Evolutionary conservation across 2,113 vertebrate species (phyloP), one percentile per base, ranked within the genome.

Genomic region (Bombycilla garrulus): DNA sequence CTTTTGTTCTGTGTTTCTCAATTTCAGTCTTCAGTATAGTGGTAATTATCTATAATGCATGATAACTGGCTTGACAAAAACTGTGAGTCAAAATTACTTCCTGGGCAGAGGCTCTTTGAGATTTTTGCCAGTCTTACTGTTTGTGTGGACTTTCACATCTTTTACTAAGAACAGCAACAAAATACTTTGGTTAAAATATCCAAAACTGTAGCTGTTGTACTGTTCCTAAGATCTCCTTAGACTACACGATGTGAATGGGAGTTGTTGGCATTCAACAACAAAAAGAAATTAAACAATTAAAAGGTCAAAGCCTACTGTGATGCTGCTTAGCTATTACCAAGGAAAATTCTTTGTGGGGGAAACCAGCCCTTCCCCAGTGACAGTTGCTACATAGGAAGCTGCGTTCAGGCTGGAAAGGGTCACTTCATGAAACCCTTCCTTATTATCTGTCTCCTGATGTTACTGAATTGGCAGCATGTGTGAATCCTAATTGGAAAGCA

Each of bases 301-400:
- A 72, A 64, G 36, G 47, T 69, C 60, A 76, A 54, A 82, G 28
- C 76, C 25, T 47, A 28, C 20, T 67, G 35, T 48, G 82, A 54
- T 15, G 9, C 70, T 89, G 16, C 31, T 62, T 62, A 67, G 25
- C 36, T 76, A 3, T 53, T 67, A 91, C 31, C 23, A 42, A 73
- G 48, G 44, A 77, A 73, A 53, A 66, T 93, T 92, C 97, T 96
- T 97, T 97, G 93, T 96, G 97, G 97, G 89, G 81, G 91, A 98
- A 97, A 83, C 88, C 86, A 96, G 64, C 83, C 70, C 94, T 94
- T 78, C 94, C 95, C 61, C 93, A 85, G 91, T 96, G 96, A 97
- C 92, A 48, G 91, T 96, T 97, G 95, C 94, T 95, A 74, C 4
- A 48, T 9, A 74, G 79, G 86, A 79, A 87, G 50, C 87, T 73